phyloP scores from a whole-genome alignment of 1,140 invertebrate genomes.

The Sarcophaga peregrina region DNA sequence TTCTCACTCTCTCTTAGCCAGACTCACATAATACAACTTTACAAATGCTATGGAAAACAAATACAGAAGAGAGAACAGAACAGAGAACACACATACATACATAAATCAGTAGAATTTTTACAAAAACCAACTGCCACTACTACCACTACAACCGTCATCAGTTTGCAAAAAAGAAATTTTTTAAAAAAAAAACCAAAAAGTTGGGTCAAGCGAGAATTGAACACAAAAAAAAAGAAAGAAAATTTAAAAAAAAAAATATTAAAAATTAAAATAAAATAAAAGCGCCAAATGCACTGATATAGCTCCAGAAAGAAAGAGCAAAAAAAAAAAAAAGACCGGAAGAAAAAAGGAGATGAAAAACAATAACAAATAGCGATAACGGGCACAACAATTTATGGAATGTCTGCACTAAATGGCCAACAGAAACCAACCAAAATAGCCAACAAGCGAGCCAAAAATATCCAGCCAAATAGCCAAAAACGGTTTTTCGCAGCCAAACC shows the following conservation, averaged over 20 bases:
- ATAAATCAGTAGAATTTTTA: background rate
- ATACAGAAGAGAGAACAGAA: no score
- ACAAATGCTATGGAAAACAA: no score
- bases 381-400: conserved; percentile 13
- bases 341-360: no score
- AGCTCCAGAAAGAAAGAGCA: background rate
- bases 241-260: no score
- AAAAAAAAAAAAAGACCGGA: background rate
- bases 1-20: no score
- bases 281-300: background rate
- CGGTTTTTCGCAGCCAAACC: background rate
- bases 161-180: background rate
- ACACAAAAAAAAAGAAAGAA: background rate
- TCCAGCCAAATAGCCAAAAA: no score
- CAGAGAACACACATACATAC: background rate
- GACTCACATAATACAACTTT: no score
- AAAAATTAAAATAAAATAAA: background rate
- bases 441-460: no score
- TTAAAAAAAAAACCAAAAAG: conserved; percentile 2
- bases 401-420: conserved; percentile 4
- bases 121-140: background rate
- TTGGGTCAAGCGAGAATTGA: no score
- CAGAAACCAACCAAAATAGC: background rate
- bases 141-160: conserved; percentile 15
- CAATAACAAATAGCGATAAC: no score